phyloP scores from a whole-genome alignment of 2,797 vertebrate genomes.

The Eremophila alpestris region DNA sequence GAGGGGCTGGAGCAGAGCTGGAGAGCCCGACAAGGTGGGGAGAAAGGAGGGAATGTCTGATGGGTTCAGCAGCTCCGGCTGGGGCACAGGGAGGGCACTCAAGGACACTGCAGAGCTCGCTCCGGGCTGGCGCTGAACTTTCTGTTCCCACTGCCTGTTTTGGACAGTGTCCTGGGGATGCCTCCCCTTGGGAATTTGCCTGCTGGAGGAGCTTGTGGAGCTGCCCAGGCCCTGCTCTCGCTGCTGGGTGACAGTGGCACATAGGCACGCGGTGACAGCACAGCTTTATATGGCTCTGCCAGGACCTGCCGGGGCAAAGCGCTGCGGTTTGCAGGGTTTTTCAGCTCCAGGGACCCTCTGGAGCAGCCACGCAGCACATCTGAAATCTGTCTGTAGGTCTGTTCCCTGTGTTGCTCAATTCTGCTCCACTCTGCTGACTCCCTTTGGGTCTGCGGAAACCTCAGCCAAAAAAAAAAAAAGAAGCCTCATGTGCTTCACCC shows the following conservation, averaged over 20 bases:
- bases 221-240: neutral
- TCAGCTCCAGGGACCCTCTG: neutral
- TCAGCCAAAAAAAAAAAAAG: neutral
- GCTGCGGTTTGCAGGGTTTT: neutral
- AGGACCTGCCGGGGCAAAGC: neutral
- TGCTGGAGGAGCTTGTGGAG: neutral
- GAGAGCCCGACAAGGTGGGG: neutral
- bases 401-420: neutral
- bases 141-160: slow-evolving; percentile 59
- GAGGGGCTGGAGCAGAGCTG: neutral
- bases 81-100: slow-evolving; percentile 54
- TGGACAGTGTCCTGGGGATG: slow-evolving; percentile 47
- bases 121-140: slow-evolving; percentile 28
- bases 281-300: neutral
- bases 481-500: neutral
- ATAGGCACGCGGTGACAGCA: slow-evolving; percentile 18
- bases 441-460: neutral
- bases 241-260: neutral
- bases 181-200: slow-evolving; percentile 35
- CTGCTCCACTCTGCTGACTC: neutral
- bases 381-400: neutral
- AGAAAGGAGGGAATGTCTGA: neutral
- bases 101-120: slow-evolving; percentile 60
- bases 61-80: neutral
- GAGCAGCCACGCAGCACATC: neutral